phyloP scores from a whole-genome alignment of 2,888 invertebrate species.

The Diplazon laetatorius region DNA sequence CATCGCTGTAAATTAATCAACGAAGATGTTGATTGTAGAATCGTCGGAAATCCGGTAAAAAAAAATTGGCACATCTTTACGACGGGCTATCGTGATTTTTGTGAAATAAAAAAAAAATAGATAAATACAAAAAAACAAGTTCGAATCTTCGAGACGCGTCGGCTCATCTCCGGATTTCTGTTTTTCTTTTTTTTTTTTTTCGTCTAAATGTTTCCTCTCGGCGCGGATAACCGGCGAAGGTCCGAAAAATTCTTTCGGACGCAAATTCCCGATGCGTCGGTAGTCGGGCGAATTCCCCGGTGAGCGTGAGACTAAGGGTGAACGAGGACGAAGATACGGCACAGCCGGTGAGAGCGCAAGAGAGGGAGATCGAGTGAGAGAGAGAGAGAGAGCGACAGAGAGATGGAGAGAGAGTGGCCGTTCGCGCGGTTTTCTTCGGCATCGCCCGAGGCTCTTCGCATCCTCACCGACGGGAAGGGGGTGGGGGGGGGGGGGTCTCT shows the following conservation, averaged over 20 bases:
- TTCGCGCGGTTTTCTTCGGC: slow-evolving; percentile 32
- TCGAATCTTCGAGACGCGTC: background rate
- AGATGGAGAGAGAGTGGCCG: too few relatives aligned
- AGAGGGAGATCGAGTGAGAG: too few relatives aligned
- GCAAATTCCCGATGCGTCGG: slow-evolving; percentile 29
- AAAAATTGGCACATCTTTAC: too few relatives aligned
- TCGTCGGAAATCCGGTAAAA: too few relatives aligned
- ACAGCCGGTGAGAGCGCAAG: background rate
- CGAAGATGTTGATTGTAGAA: too few relatives aligned
- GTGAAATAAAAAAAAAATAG: slow-evolving; percentile 1
- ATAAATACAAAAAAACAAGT: slow-evolving; percentile 10
- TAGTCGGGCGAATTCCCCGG: slow-evolving; percentile 43
- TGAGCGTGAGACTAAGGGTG: slow-evolving; percentile 43
- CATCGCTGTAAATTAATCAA: too few relatives aligned
- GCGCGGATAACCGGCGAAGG: slow-evolving; percentile 5
- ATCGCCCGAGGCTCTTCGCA: slow-evolving; percentile 10
- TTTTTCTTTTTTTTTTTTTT: slow-evolving; percentile 2
- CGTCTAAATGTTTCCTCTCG: too few relatives aligned
- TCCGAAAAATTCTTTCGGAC: slow-evolving; percentile 23
- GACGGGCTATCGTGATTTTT: background rate
- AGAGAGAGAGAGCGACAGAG: too few relatives aligned
- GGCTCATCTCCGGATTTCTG: background rate
- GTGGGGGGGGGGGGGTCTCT: too few relatives aligned
- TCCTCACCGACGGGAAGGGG: background rate
- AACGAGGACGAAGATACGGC: slow-evolving; percentile 4